Evolutionary conservation across 2,113 vertebrate species (phyloP).

Genomic region (Sinosuthora webbiana): DNA sequence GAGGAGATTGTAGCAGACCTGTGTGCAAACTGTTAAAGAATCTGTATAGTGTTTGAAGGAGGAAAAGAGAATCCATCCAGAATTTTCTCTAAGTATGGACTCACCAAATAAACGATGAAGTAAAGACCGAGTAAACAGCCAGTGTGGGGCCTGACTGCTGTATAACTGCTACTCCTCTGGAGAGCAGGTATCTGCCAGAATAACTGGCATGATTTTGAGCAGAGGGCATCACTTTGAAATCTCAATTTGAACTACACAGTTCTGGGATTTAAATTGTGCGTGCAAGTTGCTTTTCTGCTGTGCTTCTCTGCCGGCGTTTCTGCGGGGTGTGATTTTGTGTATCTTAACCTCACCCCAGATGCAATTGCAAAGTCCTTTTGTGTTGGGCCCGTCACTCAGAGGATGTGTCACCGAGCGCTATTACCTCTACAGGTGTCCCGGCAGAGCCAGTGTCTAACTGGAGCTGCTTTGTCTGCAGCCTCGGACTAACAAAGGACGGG

Average conservation of each 20-base stretch:
- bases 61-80: neutral
- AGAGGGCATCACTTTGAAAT: neutral
- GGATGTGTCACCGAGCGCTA: neutral
- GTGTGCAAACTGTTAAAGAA: neutral
- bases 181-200: neutral
- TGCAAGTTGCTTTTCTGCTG: neutral
- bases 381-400: neutral
- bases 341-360: neutral
- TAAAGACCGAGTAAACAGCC: neutral
- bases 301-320: neutral
- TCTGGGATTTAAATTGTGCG: neutral
- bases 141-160: accelerated
- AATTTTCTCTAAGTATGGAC: neutral
- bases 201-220: neutral
- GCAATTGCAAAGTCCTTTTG: neutral
- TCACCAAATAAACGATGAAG: neutral
- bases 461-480: constrained; percentile 10
- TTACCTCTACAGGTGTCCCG: constrained; percentile 27
- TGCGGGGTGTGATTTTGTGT: neutral
- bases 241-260: neutral
- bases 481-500: neutral
- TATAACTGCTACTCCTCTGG: neutral
- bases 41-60: neutral
- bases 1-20: neutral
- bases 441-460: neutral